A percentile compares a stretch with the other conserved stretches of the same genome.
These are phyloP conservation scores for Diachasmimorpha longicaudata DNA, from an alignment of 1,140 invertebrate genomes.

Conservation along the genomic window DNA sequence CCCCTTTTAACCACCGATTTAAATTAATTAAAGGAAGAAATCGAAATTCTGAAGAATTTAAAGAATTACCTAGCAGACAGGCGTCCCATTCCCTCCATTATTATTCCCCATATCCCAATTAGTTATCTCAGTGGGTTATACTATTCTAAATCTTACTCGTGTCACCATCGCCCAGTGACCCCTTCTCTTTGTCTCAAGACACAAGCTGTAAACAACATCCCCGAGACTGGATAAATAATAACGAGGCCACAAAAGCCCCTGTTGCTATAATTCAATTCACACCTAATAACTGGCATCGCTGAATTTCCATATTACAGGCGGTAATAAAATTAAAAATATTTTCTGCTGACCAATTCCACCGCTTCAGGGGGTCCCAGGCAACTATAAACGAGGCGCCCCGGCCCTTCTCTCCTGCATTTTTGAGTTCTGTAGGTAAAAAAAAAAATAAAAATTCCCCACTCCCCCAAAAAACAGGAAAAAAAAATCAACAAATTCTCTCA, in stretches of 20 bases:
- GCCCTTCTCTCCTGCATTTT: not conserved
- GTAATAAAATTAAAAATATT: slow-evolving; percentile 51
- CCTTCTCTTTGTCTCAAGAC: not conserved
- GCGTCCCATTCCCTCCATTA: not conserved
- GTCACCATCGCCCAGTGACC: not conserved
- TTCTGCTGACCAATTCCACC: slow-evolving; percentile 36
- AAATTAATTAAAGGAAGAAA: not conserved
- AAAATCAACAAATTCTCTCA: not conserved
- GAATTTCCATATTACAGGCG: slow-evolving; percentile 52
- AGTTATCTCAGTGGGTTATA: slow-evolving; percentile 1
- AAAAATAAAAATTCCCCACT: too few relatives aligned
- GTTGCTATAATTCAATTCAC: slow-evolving; percentile 52
- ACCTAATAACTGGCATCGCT: slow-evolving; percentile 48
- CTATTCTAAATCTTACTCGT: not conserved
- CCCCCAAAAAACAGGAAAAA: too few relatives aligned
- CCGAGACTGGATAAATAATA: slow-evolving; percentile 35
- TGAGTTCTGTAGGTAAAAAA: not conserved
- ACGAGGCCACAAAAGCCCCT: slow-evolving; percentile 33
- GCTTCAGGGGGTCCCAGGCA: slow-evolving; percentile 39
- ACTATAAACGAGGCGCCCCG: not conserved
- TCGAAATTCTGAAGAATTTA: not conserved
- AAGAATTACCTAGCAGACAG: not conserved
- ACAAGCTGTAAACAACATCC: not conserved
- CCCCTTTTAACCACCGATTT: not conserved
- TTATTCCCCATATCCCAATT: not conserved